These are phyloP conservation scores for Apodemia hepburni DNA, from an alignment of 2,888 invertebrate species.

Conservation along the genomic window DNA sequence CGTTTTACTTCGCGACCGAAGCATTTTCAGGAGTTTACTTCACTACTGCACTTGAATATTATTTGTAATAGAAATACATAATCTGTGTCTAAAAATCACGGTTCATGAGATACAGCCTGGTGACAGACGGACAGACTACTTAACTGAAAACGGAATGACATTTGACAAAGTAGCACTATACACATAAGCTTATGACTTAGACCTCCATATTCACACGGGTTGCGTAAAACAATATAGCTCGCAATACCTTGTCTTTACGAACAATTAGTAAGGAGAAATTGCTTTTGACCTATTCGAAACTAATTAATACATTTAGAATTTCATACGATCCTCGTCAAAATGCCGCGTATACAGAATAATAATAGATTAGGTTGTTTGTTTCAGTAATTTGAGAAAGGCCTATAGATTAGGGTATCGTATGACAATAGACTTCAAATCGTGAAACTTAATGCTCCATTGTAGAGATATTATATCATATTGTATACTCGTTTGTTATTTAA, in stretches of 20 bases:
- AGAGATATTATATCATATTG: neutral
- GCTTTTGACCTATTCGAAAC: constrained; percentile 48
- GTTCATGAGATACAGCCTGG: too few species aligned
- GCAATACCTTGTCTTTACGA: constrained; percentile 24
- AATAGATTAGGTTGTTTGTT: neutral
- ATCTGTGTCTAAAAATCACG: too few species aligned
- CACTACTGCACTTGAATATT: too few species aligned
- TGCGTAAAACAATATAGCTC: constrained; percentile 11
- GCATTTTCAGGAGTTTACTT: too few species aligned
- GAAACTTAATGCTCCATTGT: neutral
- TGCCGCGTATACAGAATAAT: constrained; percentile 3
- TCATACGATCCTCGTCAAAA: constrained; percentile 12
- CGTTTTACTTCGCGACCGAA: too few species aligned
- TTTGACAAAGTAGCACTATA: too few species aligned
- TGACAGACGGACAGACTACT: too few species aligned
- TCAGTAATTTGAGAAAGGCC: neutral
- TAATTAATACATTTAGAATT: constrained; percentile 38
- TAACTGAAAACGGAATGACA: too few species aligned
- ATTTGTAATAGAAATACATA: too few species aligned
- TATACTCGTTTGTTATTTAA: too few species aligned
- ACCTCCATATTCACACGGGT: neutral
- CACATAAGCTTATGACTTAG: neutral
- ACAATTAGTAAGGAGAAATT: constrained; percentile 59
- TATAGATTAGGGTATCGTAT: neutral
- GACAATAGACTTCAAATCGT: neutral